A percentile compares a stretch with the other conserved stretches of the same genome.
Conservation (phyloP, 2,113 vertebrate species). For the Galbula dea region DNA sequence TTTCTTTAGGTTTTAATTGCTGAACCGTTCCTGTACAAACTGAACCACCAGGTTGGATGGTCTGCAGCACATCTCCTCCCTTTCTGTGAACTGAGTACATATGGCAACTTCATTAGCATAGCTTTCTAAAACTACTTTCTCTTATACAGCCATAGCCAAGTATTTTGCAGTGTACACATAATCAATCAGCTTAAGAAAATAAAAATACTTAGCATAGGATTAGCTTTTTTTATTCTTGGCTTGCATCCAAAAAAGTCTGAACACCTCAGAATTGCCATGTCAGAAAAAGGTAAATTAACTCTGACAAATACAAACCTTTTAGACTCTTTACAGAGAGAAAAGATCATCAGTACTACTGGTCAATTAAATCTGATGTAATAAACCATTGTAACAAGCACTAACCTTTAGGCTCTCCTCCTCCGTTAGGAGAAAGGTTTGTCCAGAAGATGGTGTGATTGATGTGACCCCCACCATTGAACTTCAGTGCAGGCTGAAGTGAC, state of each 20-base stretch:
- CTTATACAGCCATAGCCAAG: neutral
- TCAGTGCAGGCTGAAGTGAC: constrained; percentile 88
- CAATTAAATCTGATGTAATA: neutral
- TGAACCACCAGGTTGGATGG: neutral
- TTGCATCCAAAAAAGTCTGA: fast-evolving
- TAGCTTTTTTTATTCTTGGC: neutral
- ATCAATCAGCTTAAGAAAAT: neutral
- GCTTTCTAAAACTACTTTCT: neutral
- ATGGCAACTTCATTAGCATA: neutral
- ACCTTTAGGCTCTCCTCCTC: constrained; percentile 93
- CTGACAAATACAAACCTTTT: neutral
- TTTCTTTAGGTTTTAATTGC: neutral
- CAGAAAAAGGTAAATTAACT: neutral
- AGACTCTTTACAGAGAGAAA: neutral
- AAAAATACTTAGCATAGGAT: neutral
- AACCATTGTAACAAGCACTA: neutral
- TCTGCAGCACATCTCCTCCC: neutral
- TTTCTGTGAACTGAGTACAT: neutral
- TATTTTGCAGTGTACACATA: neutral
- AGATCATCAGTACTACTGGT: neutral
- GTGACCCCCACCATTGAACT: constrained; percentile 95
- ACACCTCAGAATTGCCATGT: neutral
- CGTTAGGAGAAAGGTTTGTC: constrained; percentile 93
- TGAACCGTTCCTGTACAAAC: neutral
- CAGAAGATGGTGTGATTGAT: constrained; percentile 98